A percentile compares a stretch with the other conserved stretches of the same genome.
Evolutionary conservation across 2,888 invertebrate species (phyloP).

Genomic region (Drosophila kanekoi): DNA sequence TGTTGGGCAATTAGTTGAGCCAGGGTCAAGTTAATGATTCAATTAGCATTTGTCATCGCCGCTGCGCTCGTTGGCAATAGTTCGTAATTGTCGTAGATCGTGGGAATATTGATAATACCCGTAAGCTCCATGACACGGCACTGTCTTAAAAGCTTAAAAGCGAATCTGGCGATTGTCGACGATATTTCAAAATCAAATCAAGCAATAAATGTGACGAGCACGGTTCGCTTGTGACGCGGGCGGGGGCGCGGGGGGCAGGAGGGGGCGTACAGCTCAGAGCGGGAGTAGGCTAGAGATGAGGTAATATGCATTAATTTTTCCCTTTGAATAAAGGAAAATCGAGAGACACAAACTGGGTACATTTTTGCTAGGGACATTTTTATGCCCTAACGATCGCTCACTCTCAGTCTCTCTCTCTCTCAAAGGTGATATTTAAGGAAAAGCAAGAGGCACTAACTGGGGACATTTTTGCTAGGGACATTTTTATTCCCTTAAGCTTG

Average conservation of each 20-base stretch:
- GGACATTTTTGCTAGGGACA: too few relatives aligned
- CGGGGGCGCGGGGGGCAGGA: too few relatives aligned
- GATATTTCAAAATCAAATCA: conserved; percentile 28
- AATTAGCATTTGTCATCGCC: conserved; percentile 77
- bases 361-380: too few relatives aligned
- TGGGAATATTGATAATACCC: conserved; percentile 71
- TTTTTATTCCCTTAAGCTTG: neutral
- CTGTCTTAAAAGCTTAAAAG: conserved; percentile 25
- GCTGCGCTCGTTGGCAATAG: conserved; percentile 35
- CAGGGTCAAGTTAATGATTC: conserved; percentile 77
- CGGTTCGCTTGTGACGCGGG: too few relatives aligned
- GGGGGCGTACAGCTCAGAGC: too few relatives aligned
- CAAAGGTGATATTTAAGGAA: too few relatives aligned
- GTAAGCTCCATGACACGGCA: conserved; percentile 35
- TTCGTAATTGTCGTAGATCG: conserved; percentile 71
- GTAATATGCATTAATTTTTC: too few relatives aligned
- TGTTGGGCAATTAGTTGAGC: conserved; percentile 70
- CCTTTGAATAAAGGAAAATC: too few relatives aligned
- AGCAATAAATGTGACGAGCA: neutral
- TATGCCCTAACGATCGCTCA: neutral
- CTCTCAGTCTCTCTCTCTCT: neutral
- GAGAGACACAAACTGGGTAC: too few relatives aligned
- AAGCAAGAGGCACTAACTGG: too few relatives aligned
- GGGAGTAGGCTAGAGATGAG: too few relatives aligned
- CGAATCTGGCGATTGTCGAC: conserved; percentile 25